Evolutionary conservation across 2,113 vertebrate genomes (phyloP).

Genomic region (Albula goreensis): DNA sequence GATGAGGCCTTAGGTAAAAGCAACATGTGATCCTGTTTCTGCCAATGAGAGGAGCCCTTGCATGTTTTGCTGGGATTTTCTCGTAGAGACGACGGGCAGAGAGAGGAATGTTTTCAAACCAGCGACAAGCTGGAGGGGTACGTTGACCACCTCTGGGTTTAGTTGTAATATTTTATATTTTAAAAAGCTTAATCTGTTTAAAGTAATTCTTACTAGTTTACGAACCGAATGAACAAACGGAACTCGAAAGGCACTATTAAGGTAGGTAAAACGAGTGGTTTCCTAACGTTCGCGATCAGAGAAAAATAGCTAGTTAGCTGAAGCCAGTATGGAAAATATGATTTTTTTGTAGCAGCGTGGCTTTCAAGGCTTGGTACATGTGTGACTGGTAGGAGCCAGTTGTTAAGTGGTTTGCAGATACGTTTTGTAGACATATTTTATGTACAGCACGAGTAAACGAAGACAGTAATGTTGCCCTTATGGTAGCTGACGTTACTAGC

Average conservation of each 20-base stretch:
- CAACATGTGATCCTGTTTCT: slow-evolving; percentile 53
- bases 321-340: slow-evolving; percentile 19
- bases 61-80: slow-evolving; percentile 72
- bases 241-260: slow-evolving; percentile 42
- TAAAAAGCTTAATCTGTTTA: slow-evolving; percentile 46
- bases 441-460: neutral
- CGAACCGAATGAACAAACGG: slow-evolving; percentile 46
- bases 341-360: slow-evolving; percentile 5
- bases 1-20: slow-evolving; percentile 37
- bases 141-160: slow-evolving; percentile 67
- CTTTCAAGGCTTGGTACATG: neutral
- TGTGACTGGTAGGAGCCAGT: neutral
- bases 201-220: slow-evolving; percentile 32
- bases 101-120: slow-evolving; percentile 76
- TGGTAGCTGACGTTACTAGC: neutral
- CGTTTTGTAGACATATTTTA: neutral
- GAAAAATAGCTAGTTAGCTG: slow-evolving; percentile 57
- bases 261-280: slow-evolving; percentile 59
- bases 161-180: slow-evolving; percentile 57
- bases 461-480: neutral
- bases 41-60: slow-evolving; percentile 61
- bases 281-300: slow-evolving; percentile 18
- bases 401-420: neutral
- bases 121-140: slow-evolving; percentile 55
- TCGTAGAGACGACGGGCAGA: slow-evolving; percentile 64